phyloP scores from a whole-genome alignment of 2,888 invertebrate genomes.

The Cabera pusaria region DNA sequence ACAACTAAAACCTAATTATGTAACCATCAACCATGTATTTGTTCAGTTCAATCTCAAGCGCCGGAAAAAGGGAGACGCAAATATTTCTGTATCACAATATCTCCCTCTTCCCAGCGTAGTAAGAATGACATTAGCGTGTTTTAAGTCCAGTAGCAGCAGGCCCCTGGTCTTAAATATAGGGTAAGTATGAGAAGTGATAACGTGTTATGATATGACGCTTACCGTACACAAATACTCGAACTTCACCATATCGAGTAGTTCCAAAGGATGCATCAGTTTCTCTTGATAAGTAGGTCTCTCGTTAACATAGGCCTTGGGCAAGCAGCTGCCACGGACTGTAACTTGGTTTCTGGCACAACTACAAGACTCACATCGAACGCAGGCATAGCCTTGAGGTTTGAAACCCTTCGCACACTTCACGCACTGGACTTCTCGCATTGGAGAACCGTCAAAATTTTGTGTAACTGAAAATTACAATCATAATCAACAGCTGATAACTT shows the following conservation, averaged over 20 bases:
- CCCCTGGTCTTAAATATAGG: too few species aligned
- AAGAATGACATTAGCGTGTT: too few species aligned
- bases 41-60: too few species aligned
- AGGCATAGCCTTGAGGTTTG: slow-evolving; percentile 47
- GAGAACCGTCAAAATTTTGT: slow-evolving; percentile 67
- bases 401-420: slow-evolving; percentile 68
- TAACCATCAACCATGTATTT: too few species aligned
- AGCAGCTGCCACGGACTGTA: slow-evolving; percentile 54
- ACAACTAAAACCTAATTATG: too few species aligned
- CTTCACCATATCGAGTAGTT: slow-evolving; percentile 59
- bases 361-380: slow-evolving; percentile 61
- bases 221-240: slow-evolving; percentile 69
- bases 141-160: too few species aligned
- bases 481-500: too few species aligned
- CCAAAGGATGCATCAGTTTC: slow-evolving; percentile 50
- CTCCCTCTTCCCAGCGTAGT: too few species aligned
- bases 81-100: too few species aligned
- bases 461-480: slow-evolving; percentile 67
- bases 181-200: too few species aligned
- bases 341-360: slow-evolving; percentile 52
- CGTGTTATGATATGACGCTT: too few species aligned
- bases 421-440: slow-evolving; percentile 68
- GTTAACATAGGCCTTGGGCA: slow-evolving; percentile 56
- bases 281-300: slow-evolving; percentile 61
- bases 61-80: too few species aligned